phyloP scores from a whole-genome alignment of 2,797 vertebrate species.

The Meriones psammophilus region DNA sequence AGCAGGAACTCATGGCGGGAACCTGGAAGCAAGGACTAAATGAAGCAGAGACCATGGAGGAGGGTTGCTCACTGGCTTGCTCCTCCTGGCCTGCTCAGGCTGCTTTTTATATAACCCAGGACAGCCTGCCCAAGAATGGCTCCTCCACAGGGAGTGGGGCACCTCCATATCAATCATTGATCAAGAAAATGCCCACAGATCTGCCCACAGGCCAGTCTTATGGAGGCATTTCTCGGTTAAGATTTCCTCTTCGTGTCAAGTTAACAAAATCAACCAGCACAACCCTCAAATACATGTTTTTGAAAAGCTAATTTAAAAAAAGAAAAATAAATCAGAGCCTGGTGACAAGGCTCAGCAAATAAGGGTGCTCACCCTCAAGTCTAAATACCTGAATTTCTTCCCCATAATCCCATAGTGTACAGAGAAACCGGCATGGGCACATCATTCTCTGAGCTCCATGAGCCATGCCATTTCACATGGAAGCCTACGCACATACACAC shows the following conservation, averaged over 20 bases:
- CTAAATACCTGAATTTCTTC: background rate
- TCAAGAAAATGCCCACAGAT: background rate
- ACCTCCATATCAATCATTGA: background rate
- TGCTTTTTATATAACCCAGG: background rate
- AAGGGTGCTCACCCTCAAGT: background rate
- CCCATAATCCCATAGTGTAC: background rate
- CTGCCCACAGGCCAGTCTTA: background rate
- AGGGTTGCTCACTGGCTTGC: background rate
- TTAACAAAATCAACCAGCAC: background rate
- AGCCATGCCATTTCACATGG: background rate
- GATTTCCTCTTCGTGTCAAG: background rate
- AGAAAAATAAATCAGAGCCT: background rate
- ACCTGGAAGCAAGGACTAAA: background rate
- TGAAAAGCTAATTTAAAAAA: background rate
- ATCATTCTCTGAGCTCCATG: background rate
- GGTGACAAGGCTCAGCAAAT: background rate
- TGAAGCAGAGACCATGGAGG: background rate
- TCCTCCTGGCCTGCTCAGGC: background rate
- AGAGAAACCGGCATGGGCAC: background rate
- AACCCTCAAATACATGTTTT: background rate
- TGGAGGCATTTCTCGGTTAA: background rate
- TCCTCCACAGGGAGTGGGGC: background rate
- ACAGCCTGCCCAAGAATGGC: too few relatives aligned
- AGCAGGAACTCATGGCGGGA: background rate
- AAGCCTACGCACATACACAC: background rate